These are phyloP conservation scores for Escarpia spicata DNA, from an alignment of 2,888 invertebrate species.

Conservation along the genomic window DNA sequence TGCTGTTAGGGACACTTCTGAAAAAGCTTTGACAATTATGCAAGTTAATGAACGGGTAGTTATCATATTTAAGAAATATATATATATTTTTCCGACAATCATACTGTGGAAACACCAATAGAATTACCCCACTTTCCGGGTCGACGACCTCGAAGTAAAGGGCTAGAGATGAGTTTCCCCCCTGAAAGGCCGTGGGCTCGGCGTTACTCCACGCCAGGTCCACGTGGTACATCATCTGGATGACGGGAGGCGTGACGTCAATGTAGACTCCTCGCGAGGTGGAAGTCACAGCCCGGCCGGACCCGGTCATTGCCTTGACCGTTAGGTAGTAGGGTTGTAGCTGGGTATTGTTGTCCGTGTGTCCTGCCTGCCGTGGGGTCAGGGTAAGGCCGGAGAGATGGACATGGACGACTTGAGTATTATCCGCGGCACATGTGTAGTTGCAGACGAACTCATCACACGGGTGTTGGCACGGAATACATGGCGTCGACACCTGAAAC, in stretches of 20 bases:
- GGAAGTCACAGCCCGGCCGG: constrained; percentile 3
- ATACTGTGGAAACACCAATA: neutral
- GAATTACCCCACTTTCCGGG: neutral
- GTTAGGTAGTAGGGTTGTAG: constrained; percentile 2
- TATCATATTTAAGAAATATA: no score
- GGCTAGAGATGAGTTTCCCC: neutral
- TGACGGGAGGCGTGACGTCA: constrained; percentile 14
- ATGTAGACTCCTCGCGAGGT: neutral
- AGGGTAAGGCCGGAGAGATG: neutral
- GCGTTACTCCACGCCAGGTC: neutral
- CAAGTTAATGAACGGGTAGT: no score
- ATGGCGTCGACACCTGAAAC: neutral
- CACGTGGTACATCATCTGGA: neutral
- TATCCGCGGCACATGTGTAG: neutral
- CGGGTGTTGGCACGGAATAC: neutral
- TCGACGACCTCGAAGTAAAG: neutral
- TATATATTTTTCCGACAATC: no score
- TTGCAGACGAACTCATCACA: neutral
- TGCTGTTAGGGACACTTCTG: no score
- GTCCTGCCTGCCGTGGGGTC: neutral
- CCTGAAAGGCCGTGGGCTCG: constrained; percentile 1
- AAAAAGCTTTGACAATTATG: no score
- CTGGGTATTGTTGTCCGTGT: neutral
- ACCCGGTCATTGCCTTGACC: constrained; percentile 17
- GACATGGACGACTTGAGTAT: neutral